These are phyloP conservation scores for Macaria liturata DNA, from an alignment of 2,888 invertebrate species.

Conservation along the genomic window DNA sequence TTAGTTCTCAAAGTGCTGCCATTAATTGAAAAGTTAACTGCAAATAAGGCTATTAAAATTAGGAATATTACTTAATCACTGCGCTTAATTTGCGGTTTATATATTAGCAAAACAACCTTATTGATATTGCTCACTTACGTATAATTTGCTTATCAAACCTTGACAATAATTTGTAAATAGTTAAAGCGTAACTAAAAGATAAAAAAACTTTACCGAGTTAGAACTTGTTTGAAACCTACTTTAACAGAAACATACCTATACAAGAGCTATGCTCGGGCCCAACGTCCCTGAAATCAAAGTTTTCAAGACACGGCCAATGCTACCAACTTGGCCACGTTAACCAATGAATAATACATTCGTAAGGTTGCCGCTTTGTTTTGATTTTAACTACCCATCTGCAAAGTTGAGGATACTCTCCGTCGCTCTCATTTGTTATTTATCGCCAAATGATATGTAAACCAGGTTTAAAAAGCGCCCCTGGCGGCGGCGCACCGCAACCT, in stretches of 20 bases:
- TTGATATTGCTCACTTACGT: too few relatives aligned
- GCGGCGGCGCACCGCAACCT: slow-evolving; percentile 9
- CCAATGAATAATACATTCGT: slow-evolving; percentile 33
- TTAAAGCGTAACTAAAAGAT: too few relatives aligned
- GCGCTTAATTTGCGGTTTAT: too few relatives aligned
- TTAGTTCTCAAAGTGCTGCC: background rate
- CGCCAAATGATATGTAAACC: slow-evolving; percentile 29
- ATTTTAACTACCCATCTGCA: slow-evolving; percentile 29
- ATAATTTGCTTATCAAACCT: too few relatives aligned
- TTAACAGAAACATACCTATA: background rate
- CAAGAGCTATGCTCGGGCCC: background rate
- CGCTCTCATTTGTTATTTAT: slow-evolving; percentile 32
- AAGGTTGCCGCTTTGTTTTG: slow-evolving; percentile 30
- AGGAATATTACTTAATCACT: too few relatives aligned
- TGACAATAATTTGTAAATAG: too few relatives aligned
- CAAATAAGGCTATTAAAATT: too few relatives aligned
- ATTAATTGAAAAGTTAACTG: background rate
- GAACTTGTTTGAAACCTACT: too few relatives aligned
- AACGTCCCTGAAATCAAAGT: slow-evolving; percentile 23
- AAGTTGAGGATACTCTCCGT: slow-evolving; percentile 25
- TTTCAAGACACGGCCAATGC: slow-evolving; percentile 12
- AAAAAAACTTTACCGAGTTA: too few relatives aligned
- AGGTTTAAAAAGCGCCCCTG: slow-evolving; percentile 18
- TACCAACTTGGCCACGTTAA: slow-evolving; percentile 28
- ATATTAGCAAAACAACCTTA: too few relatives aligned